A percentile compares a stretch with the other conserved stretches of the same genome.
phyloP scores from a whole-genome alignment of 2,797 vertebrate genomes.

The Epinephelus malabaricus region DNA sequence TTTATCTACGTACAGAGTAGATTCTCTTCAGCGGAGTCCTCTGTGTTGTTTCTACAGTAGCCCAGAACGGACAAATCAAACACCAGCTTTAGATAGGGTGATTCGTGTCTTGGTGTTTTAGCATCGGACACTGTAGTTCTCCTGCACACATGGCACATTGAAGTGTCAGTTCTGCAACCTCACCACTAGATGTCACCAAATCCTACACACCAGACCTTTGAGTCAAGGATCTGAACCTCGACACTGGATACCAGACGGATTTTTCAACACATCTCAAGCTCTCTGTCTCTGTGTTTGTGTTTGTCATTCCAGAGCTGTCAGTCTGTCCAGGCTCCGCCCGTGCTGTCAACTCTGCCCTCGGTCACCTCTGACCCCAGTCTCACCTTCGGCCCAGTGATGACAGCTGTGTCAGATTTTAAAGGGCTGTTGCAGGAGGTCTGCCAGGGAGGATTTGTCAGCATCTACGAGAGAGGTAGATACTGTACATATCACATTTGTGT shows the following conservation, averaged over 20 bases:
- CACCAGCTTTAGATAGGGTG: too few species aligned
- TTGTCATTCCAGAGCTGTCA: constrained; percentile 76
- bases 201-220: too few species aligned
- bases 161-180: too few species aligned
- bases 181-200: too few species aligned
- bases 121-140: too few species aligned
- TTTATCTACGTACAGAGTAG: too few species aligned
- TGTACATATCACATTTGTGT: not conserved
- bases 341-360: constrained; percentile 59
- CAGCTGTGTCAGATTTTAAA: constrained; percentile 83
- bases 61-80: too few species aligned
- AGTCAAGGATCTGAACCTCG: too few species aligned
- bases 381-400: constrained; percentile 74
- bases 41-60: too few species aligned
- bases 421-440: constrained; percentile 84
- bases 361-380: constrained; percentile 68
- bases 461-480: constrained; percentile 83
- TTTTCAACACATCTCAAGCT: not conserved
- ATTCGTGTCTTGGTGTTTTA: too few species aligned
- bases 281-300: constrained; percentile 14
- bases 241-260: not conserved
- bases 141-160: too few species aligned
- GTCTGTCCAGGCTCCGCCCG: constrained; percentile 71
- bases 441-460: constrained; percentile 83
- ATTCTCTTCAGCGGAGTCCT: too few species aligned